Evolutionary conservation across 2,113 vertebrate species (phyloP), one percentile per base, ranked within the genome.

Genomic region (Megalops atlanticus): DNA sequence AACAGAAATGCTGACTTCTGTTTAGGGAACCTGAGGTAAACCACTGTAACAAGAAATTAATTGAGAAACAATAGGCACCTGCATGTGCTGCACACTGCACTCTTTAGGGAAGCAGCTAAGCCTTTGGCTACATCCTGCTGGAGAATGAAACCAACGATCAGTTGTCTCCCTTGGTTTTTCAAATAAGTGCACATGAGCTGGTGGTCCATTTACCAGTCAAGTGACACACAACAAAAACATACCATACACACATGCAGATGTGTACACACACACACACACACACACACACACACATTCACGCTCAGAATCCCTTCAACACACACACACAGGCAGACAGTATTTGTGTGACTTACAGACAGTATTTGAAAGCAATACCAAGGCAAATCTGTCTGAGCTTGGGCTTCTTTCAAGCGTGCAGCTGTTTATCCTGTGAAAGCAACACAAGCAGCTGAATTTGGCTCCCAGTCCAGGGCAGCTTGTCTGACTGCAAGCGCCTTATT

Each of bases 101-200:
- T 64, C 27, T 64, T 31, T 31, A 11, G n/a, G 58, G 58, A 64
- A 31, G 31, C 58, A 64, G n/a, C 58, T 64, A n/a, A 64, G 58
- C n/a, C 58, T 64, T n/a, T 64, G 58, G 58, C 58, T 64, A 24
- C 2, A 8, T 24, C 31, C 24, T 64, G n/a, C n/a, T n/a, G n/a
- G 58, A 64, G 31, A 64, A 64, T 64, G 58, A 64, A 64, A 24
- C 58, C 58, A 64, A 8, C 31, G 58, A 64, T 64, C 58, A 64
- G 58, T 64, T 64, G 58, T 64, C 58, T 64, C 58, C 58, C 58
- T 64, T n/a, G 31, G 58, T 64, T 64, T 64, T n/a, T n/a, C n/a
- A n/a, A 64, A 64, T 64, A 31, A 8, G 58, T 64, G 52, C 52
- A 58, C 21, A 58, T 58, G 52, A 58, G n/a, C 52, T 24, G n/a